Evolutionary conservation across 2,113 vertebrate species (phyloP), one percentile per base, ranked within the genome.

Genomic region (Suncus etruscus): DNA sequence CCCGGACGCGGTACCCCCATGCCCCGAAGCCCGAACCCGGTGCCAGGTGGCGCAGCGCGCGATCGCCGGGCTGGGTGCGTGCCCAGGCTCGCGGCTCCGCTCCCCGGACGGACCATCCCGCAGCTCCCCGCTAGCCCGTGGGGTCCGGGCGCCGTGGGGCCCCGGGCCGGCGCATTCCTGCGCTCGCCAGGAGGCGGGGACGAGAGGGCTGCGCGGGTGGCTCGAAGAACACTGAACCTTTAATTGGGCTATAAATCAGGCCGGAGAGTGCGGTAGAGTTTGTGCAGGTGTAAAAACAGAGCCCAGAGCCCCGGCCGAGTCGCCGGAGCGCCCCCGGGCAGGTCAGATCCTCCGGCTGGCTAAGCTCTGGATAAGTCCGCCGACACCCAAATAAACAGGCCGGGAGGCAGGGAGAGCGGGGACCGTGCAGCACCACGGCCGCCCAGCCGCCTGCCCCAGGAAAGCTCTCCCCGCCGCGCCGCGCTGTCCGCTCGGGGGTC

Each of bases 241-340:
- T 97, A 97, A 97, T 90, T 93, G 94, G 80, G 88, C 66, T 74
- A 97, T 97, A 97, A 98, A 98, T 98, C 97, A 97, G 94, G n/a
- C 93, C 70, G 22, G 85, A 63, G 79, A 93, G 93, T 50, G 82
- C 29, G 91, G 84, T 77, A 90, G 94, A 93, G 87, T 32, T 93
- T 2, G 58, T 76, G 92, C 97, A 98, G 97, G 97, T 98, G 98
- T 98, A 95, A 98, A 98, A 98, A 98, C 97, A 98, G 89, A 97
- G 76, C 86, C 86, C 89, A 95, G 92, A 87, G 87, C 84, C 63
- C 25, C 80, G 79, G 93, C 80, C 54, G 72, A 69, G 68, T 88
- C 78, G 82, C 87, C 72, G 29, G 32, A 89, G 96, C 47, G 48
- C 91, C 86, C 39, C 75, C 54, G 66, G 72, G 94, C 93, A 95